These are phyloP conservation scores for Bos taurus DNA, from an alignment of 2,113 vertebrate genomes.

Conservation along the genomic window ARS-UCD2.0 NC_037328.1:5184501-5185000, in stretches of 20 bases:
- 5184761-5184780: not conserved
- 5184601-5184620: not conserved
- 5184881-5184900: not conserved
- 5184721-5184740: not conserved
- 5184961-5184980: accelerated
- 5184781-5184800: not conserved
- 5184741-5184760: not conserved
- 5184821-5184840: not conserved
- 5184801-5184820: not conserved
- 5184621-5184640: not conserved
- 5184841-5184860: not conserved
- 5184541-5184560: not conserved
- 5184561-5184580: not conserved
- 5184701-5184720: not conserved
- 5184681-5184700: not conserved
- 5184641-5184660: not conserved
- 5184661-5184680: not conserved
- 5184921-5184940: too few relatives aligned
- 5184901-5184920: not conserved
- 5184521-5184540: not conserved
- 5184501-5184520: not conserved
- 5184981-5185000: too few relatives aligned
- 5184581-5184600: not conserved
- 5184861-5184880: not conserved
- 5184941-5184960: too few relatives aligned